Evolutionary conservation across 2,113 vertebrate species (phyloP).

Genomic region (Synodontis membranacea): DNA sequence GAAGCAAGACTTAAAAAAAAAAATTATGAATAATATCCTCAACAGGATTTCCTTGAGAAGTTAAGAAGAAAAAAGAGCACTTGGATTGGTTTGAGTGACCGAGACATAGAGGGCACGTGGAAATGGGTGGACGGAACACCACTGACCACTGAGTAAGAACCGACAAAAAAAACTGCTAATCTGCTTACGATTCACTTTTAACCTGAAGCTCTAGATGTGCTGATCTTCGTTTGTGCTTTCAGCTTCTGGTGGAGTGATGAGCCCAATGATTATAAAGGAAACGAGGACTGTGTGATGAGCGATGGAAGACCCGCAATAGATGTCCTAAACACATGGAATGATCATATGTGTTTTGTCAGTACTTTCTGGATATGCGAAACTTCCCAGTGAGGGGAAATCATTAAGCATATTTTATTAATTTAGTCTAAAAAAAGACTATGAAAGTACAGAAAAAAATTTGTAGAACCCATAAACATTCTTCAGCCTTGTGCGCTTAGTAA

Average conservation of each 20-base stretch:
- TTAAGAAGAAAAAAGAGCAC: background rate
- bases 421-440: no score
- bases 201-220: background rate
- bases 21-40: no score
- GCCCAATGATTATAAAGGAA: background rate
- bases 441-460: no score
- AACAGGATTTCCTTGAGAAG: slow-evolving; percentile 1
- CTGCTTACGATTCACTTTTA: background rate
- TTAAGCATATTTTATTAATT: no score
- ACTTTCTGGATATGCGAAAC: slow-evolving; percentile 14
- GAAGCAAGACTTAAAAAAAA: no score
- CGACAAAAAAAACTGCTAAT: background rate
- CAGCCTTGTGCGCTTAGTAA: no score
- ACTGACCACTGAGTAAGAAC: background rate
- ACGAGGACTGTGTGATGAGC: background rate
- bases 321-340: slow-evolving; percentile 27
- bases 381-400: no score
- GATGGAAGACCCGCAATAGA: background rate
- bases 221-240: background rate
- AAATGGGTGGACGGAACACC: slow-evolving; percentile 17
- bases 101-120: background rate
- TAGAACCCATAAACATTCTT: no score
- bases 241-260: slow-evolving; percentile 10
- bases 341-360: background rate
- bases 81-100: slow-evolving; percentile 4